Percentiles rank a stretch among this genome's conserved stretches.
Evolutionary conservation across 2,888 invertebrate species (phyloP).

Genomic region (Druceiella hillmani): DNA sequence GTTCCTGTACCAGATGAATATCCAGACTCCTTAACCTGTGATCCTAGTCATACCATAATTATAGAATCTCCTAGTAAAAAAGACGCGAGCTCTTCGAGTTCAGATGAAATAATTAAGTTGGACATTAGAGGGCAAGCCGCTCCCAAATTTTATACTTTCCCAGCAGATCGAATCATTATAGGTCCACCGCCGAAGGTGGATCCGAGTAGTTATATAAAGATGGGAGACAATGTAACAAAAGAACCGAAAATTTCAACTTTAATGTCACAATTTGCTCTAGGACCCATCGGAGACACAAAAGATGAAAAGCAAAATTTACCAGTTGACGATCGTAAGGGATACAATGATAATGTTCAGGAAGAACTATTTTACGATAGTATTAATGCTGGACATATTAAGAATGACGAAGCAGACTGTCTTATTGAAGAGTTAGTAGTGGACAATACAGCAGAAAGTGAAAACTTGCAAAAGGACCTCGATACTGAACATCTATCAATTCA

Average conservation of each 20-base stretch:
- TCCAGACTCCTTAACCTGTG: no score
- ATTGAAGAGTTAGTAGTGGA: slow-evolving; percentile 39
- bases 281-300: slow-evolving; percentile 32
- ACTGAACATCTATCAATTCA: slow-evolving; percentile 29
- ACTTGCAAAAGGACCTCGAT: slow-evolving; percentile 22
- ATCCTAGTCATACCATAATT: no score
- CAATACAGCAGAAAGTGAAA: slow-evolving; percentile 29
- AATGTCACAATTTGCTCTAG: slow-evolving; percentile 40
- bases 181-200: slow-evolving; percentile 43
- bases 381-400: slow-evolving; percentile 29
- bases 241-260: slow-evolving; percentile 38
- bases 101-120: slow-evolving; percentile 47
- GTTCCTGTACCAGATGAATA: no score
- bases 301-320: slow-evolving; percentile 33
- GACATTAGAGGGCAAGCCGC: slow-evolving; percentile 44
- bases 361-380: not conserved
- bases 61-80: no score
- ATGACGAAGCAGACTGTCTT: slow-evolving; percentile 18
- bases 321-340: no score
- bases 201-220: no score
- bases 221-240: slow-evolving; percentile 32
- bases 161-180: slow-evolving; percentile 41
- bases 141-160: slow-evolving; percentile 34
- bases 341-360: no score
- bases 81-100: slow-evolving; percentile 36